Evolutionary conservation across 1,140 invertebrate genomes (phyloP), one percentile per base, ranked within the genome.

Genomic region (Harlomillsia oculata): DNA sequence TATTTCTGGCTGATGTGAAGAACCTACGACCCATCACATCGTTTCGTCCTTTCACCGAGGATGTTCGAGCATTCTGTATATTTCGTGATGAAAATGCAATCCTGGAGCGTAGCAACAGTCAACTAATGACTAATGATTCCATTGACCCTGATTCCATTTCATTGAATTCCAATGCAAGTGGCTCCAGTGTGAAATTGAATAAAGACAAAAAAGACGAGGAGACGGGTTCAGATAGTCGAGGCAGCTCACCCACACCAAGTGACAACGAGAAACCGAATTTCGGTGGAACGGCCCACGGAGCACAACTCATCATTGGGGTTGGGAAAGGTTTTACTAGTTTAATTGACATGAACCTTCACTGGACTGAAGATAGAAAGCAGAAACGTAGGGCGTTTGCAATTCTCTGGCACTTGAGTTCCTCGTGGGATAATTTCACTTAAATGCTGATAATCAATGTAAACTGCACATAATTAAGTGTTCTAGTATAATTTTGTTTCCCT

Each of bases 31-130:
- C 90, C 0, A 82, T 93, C 28, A 91, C 88, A 1, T 85, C 93
- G 14, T 94, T 93, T 70, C 75, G 89, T 48, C 90, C 90, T 1
- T 91, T 88, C 67, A 85, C 90, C 69, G 85, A 87, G 64, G 87
- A 92, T 45, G 56, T 62, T 14, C 32, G 63, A 5, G 62, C 59
- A 28, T 65, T 65, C 39, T 60, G 54, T 41, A 53, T 60, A 25
- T 59, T 56, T 39, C 39, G 63, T 44, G 41, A 54, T 11, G 14
- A 11, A 3, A 5, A 16, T 34, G 13, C 37, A 16, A 34, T 43
- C 3, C 16, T 28, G 23, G 29, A 32, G 5, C 20, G 36, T 45
- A 37, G n/a, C n/a, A 26, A 21, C 29, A 28, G 51, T 20, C 28
- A 30, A 8, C 25, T 41, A n/a, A 25, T 28, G 26, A 20, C 41